Evolutionary conservation across 2,888 invertebrate genomes (phyloP), one percentile per base, ranked within the genome.

Genomic region (Gasteruption jaculator): DNA sequence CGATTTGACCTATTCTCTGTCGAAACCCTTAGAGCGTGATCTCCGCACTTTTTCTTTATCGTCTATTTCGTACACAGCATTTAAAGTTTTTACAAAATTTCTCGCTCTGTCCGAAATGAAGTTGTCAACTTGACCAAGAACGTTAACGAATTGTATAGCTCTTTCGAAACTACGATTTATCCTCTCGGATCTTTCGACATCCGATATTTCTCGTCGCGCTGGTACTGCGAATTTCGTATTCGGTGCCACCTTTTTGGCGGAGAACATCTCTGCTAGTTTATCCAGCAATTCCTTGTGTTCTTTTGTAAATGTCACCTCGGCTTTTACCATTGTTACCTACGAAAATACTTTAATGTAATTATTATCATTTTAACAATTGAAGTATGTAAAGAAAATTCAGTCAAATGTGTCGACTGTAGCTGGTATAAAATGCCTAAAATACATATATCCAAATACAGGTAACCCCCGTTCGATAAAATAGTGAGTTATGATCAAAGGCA

Each of bases 71-170:
- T 72, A 72, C 15, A 74, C 56, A 8, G 71, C 55, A 10, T 75
- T 69, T 39, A 76, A 57, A 58, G 73, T 75, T 48, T 65, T 67
- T 24, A 76, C 61, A 11, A 74, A 49, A 10, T 56, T 57, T 46
- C 65, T 71, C 4, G 74, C 69, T 42, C 72, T 59, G 39, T 75
- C 74, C 2, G 73, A 71, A 30, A 76, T 53, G 51, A 74, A 76
- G 19, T 70, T 65, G 51, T 77, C 76, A 21, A 77, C 67, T 55
- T 76, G 74, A 3, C 74, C 75, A 38, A 76, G 58, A 39, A 77
- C 69, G 45, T 72, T 73, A 3, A 76, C 72, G 26, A 76, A 58
- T 49, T 74, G 72, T 37, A 76, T 71, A 61, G 76, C 68, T 52
- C 65, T 71, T 42, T 75, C 74, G 43, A 76, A 74, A 51, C 71